Evolutionary conservation across 2,113 vertebrate genomes (phyloP), one percentile per base, ranked within the genome.

Genomic region (Panurus biarmicus): DNA sequence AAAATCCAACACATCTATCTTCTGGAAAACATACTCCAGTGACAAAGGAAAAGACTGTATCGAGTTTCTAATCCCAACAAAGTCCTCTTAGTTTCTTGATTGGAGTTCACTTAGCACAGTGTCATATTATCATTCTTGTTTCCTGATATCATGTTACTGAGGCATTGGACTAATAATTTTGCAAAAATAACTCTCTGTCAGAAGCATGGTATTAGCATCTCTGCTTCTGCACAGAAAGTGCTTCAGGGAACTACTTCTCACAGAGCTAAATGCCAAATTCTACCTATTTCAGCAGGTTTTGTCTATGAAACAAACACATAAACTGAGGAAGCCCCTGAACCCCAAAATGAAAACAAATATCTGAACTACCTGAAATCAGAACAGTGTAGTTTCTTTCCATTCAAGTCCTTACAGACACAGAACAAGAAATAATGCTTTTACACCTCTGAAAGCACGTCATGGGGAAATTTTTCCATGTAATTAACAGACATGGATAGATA

Each of bases 181-280:
- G 17, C 81, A 90, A 96, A 95, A 96, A 94, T 85, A 93, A 65
- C 86, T 29, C 53, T 86, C 53, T 70, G 50, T 73, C 73, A 89
- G 57, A 85, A 35, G 70, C 70, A 72, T 5, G 25, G 42, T 62
- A 86, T 87, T 72, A 90, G 54, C 21, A n/a, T 54, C 36, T 73
- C 62, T 1, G 2, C 23, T 70, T 23, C 56, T 74, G 61, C 1
- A 0, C 45, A 83, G 21, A 88, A 76, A 7, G 4, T 28, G 33
- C 53, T 86, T 75, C 62, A 89, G 85, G 47, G 42, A 86, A 80
- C 36, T 71, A 35, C 14, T 93, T 73, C 14, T 72, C 47, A n/a
- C 12, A 65, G 36, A 71, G 25, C 64, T 8, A 90, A 89, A 91
- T 78, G 26, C 7, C 48, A 73, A 72, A 45, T 13, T 38, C 28